Evolutionary conservation across 2,888 invertebrate genomes (phyloP).

Genomic region (Proisotoma minuta): DNA sequence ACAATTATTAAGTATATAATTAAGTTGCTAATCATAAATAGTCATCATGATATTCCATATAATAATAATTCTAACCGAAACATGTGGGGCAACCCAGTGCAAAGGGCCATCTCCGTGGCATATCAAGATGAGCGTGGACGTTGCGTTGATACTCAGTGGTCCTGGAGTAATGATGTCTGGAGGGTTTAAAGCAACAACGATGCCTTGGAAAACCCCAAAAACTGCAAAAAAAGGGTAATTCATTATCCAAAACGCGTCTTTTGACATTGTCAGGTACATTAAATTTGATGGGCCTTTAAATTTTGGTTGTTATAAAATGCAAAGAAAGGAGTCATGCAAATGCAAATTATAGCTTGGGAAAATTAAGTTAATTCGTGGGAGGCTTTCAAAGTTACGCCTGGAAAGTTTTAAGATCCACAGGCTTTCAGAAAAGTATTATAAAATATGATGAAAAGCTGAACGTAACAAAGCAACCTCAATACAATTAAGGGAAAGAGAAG

Average conservation of each 20-base stretch:
- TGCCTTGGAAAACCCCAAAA: not conserved
- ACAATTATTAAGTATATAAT: constrained; percentile 4
- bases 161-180: constrained; percentile 13
- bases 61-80: not conserved
- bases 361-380: too few relatives aligned
- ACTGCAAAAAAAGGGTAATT: not conserved
- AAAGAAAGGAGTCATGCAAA: too few relatives aligned
- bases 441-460: too few relatives aligned
- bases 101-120: constrained; percentile 27
- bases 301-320: too few relatives aligned
- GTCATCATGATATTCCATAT: not conserved
- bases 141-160: not conserved
- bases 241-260: not conserved
- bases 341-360: too few relatives aligned
- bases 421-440: too few relatives aligned
- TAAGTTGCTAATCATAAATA: not conserved
- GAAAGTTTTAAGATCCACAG: too few relatives aligned
- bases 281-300: too few relatives aligned
- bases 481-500: too few relatives aligned
- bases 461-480: too few relatives aligned
- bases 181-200: not conserved
- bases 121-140: constrained; percentile 3
- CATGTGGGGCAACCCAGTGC: constrained; percentile 11
- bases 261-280: not conserved
- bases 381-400: too few relatives aligned